Percentiles rank a stretch among this genome's conserved stretches.
Evolutionary conservation across 1,140 invertebrate genomes (phyloP).

Genomic region (Papilio dardanus): DNA sequence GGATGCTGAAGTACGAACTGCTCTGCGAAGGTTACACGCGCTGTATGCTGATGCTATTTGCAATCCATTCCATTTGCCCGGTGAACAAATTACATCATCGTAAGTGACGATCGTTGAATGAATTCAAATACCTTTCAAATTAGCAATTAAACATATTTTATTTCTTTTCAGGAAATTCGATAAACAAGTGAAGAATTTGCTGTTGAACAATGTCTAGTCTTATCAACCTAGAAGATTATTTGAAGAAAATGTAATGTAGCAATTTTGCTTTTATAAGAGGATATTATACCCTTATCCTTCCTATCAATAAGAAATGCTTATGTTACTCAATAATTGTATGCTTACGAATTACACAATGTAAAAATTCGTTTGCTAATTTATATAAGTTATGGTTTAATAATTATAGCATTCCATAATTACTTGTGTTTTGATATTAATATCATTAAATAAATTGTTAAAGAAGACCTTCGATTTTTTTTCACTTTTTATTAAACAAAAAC

Average conservation of each 20-base stretch:
- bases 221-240: not conserved
- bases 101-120: slow-evolving; percentile 76
- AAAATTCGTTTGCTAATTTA: not conserved
- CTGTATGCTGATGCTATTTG: slow-evolving; percentile 96
- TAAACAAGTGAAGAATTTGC: slow-evolving; percentile 84
- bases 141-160: slow-evolving; percentile 38
- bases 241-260: not conserved
- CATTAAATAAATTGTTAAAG: not conserved
- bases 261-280: not conserved
- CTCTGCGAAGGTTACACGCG: slow-evolving; percentile 94
- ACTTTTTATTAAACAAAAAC: too few species aligned
- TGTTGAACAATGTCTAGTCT: slow-evolving; percentile 79
- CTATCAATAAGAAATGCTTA: not conserved
- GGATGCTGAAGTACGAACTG: slow-evolving; percentile 97
- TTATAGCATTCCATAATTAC: not conserved
- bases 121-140: not conserved
- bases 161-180: slow-evolving; percentile 84
- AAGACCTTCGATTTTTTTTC: too few species aligned
- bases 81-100: slow-evolving; percentile 91
- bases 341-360: not conserved
- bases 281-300: not conserved
- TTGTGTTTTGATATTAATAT: not conserved
- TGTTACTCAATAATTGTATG: not conserved
- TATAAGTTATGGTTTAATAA: not conserved
- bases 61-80: slow-evolving; percentile 97